Conservation (phyloP, 92 coral and sea anemone genomes). For the Palythoa caribaeorum region DNA sequence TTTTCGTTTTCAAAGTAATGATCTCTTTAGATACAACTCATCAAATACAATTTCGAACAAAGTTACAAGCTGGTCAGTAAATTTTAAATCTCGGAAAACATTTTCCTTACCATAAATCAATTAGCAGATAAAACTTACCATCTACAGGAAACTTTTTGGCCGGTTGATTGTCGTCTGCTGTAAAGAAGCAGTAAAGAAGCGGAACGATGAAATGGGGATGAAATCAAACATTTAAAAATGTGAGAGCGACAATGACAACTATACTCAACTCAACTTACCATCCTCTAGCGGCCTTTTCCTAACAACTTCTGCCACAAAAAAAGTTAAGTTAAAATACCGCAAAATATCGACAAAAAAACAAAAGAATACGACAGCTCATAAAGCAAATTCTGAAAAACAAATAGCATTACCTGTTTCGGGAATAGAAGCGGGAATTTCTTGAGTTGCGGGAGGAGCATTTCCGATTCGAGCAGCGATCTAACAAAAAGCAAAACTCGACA, state of each 20-base stretch:
- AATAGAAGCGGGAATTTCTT: not conserved
- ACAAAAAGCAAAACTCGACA: not conserved
- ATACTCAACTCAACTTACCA: constrained; percentile 23
- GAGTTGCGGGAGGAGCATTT: constrained; percentile 33
- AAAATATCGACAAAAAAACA: not conserved
- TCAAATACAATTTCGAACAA: too few relatives aligned
- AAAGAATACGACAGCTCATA: not conserved
- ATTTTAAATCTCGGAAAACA: not conserved
- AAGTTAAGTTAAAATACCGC: not conserved
- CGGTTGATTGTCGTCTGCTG: constrained; percentile 35
- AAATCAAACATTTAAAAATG: not conserved
- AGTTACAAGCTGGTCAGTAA: not conserved
- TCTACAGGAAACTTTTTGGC: constrained; percentile 31
- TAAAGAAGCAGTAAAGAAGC: not conserved
- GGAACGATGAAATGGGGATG: too few relatives aligned
- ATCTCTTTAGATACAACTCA: too few relatives aligned
- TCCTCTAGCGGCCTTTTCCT: constrained; percentile 18
- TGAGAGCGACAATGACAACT: not conserved
- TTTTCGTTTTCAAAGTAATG: too few relatives aligned
- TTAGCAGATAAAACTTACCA: constrained; percentile 13
- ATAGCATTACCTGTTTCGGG: constrained; percentile 38
- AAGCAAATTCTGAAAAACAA: not conserved
- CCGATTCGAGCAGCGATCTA: constrained; percentile 54
- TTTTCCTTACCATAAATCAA: not conserved
- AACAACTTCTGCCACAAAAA: not conserved